A percentile compares a stretch with the other conserved stretches of the same genome.
Evolutionary conservation across 1,140 invertebrate species (phyloP).

Genomic region (Branchinecta lindahli): DNA sequence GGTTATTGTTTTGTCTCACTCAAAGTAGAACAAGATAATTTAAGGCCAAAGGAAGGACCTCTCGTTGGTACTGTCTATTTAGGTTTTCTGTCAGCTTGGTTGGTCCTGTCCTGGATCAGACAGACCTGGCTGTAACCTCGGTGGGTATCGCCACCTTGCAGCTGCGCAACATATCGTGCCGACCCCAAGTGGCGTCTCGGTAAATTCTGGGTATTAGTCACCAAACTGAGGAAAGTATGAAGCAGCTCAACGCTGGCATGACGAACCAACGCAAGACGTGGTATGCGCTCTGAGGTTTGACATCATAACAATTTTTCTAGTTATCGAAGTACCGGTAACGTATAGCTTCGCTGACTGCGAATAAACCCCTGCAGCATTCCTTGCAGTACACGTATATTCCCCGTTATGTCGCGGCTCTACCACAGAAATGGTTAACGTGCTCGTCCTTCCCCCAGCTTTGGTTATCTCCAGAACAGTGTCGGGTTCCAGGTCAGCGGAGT

Average conservation of each 20-base stretch:
- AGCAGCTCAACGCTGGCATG: not conserved
- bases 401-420: slow-evolving; percentile 26
- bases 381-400: slow-evolving; percentile 41
- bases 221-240: not conserved
- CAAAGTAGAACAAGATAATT: too few species aligned
- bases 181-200: not conserved
- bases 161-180: not conserved
- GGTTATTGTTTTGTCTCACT: too few species aligned
- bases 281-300: not conserved
- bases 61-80: too few species aligned
- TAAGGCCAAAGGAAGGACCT: too few species aligned
- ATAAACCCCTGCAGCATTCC: slow-evolving; percentile 26
- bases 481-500: slow-evolving; percentile 24
- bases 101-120: too few species aligned
- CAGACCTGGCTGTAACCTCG: too few species aligned
- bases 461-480: too few species aligned
- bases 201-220: not conserved
- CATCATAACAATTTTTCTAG: not conserved
- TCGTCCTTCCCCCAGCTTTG: too few species aligned
- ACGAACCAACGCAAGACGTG: not conserved
- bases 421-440: slow-evolving; percentile 26
- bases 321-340: slow-evolving; percentile 23
- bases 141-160: too few species aligned
- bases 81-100: too few species aligned
- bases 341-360: slow-evolving; percentile 25